A percentile compares a stretch with the other conserved stretches of the same genome.
These are phyloP conservation scores for Belgica antarctica DNA, from an alignment of 2,888 invertebrate genomes.

Conservation along the genomic window DNA sequence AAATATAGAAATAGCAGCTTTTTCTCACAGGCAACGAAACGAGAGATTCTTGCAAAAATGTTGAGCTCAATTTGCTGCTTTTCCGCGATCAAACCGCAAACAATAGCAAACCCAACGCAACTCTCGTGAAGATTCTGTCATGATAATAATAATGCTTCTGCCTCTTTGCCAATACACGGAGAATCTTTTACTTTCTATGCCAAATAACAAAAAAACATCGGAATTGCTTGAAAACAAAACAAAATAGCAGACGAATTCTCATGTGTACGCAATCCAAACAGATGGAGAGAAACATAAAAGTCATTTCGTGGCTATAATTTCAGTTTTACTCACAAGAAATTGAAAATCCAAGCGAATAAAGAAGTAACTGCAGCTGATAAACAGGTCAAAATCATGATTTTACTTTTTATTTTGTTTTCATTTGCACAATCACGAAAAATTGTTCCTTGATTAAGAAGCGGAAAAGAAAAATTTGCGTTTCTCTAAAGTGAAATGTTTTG, in stretches of 20 bases:
- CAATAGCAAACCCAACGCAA: slow-evolving; percentile 28
- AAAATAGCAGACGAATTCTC: slow-evolving; percentile 27
- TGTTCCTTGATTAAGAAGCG: neutral
- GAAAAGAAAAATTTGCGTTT: slow-evolving; percentile 5
- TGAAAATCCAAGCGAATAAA: slow-evolving; percentile 11
- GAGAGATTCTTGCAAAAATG: slow-evolving; percentile 24
- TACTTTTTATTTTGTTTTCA: slow-evolving; percentile 14
- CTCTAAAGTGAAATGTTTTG: slow-evolving; percentile 5
- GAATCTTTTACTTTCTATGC: slow-evolving; percentile 33
- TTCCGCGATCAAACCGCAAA: slow-evolving; percentile 23
- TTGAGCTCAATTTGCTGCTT: slow-evolving; percentile 12
- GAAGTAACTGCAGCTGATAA: slow-evolving; percentile 30
- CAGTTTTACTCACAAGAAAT: slow-evolving; percentile 23
- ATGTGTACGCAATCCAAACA: neutral
- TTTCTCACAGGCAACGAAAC: neutral
- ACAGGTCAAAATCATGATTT: slow-evolving; percentile 38
- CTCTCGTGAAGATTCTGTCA: slow-evolving; percentile 38
- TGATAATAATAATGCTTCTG: slow-evolving; percentile 35
- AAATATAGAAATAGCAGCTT: slow-evolving; percentile 11
- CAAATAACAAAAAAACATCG: neutral
- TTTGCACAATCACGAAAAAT: slow-evolving; percentile 1
- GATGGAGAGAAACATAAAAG: neutral
- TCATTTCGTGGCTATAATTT: slow-evolving; percentile 30
- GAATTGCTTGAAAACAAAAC: neutral
- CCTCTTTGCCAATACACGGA: neutral